These are phyloP conservation scores for Lytechinus variegatus DNA, from an alignment of 35 echinoderm and acorn worm genomes.

Conservation along the genomic window DNA sequence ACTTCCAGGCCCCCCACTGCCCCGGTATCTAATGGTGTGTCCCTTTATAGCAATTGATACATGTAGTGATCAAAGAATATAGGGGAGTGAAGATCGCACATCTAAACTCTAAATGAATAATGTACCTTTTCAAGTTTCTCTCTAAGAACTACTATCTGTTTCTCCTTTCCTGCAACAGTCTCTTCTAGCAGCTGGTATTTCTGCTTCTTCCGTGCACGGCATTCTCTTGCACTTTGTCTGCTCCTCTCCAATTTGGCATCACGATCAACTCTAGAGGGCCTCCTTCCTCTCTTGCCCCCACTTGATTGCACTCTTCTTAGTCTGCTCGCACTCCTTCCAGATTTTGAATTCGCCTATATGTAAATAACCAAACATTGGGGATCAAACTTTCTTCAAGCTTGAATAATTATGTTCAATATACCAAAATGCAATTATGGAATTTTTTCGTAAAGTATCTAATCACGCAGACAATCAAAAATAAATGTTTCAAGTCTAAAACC, in stretches of 20 bases:
- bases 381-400: too few relatives aligned
- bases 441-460: too few relatives aligned
- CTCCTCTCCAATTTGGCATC: constrained; percentile 91
- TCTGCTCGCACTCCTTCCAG: constrained; percentile 4
- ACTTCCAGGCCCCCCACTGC: too few relatives aligned
- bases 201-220: constrained; percentile 89
- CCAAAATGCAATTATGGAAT: too few relatives aligned
- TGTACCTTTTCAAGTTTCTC: constrained; percentile 73
- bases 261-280: constrained; percentile 83
- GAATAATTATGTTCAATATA: too few relatives aligned
- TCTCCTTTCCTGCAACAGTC: constrained; percentile 80
- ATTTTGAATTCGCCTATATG: background rate
- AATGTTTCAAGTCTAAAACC: too few relatives aligned
- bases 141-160: constrained; percentile 57
- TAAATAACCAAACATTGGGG: background rate
- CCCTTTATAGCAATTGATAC: too few relatives aligned
- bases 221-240: constrained; percentile 92
- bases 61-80: too few relatives aligned
- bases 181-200: constrained; percentile 87
- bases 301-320: constrained; percentile 40
- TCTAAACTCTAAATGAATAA: too few relatives aligned
- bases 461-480: too few relatives aligned
- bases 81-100: too few relatives aligned
- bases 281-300: constrained; percentile 74
- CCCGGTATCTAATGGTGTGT: too few relatives aligned